phyloP scores from a whole-genome alignment of 2,797 vertebrate genomes.

The Chaenodraco wilsoni region DNA sequence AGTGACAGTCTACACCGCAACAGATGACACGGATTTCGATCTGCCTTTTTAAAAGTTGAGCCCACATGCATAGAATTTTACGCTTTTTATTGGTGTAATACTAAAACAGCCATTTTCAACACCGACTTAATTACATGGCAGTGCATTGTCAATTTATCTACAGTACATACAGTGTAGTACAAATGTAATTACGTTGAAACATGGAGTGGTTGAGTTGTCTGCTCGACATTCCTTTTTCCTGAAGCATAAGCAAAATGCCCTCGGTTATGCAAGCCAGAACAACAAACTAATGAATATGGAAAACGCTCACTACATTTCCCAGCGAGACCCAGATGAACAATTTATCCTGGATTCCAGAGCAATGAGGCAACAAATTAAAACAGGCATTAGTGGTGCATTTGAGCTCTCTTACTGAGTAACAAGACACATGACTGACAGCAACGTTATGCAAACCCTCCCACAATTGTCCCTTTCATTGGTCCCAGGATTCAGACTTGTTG shows the following conservation, averaged over 20 bases:
- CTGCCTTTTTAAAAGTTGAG: conserved; percentile 20
- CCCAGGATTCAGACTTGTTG: conserved; percentile 54
- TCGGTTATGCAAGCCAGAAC: conserved; percentile 37
- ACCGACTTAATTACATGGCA: conserved; percentile 14
- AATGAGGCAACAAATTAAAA: conserved; percentile 79
- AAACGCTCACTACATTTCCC: conserved; percentile 33
- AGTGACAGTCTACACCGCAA: conserved; percentile 28
- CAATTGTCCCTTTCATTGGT: conserved; percentile 77
- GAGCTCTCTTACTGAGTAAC: conserved; percentile 66
- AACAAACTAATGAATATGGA: conserved; percentile 51
- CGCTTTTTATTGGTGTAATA: neutral
- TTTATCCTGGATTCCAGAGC: conserved; percentile 72
- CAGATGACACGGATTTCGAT: conserved; percentile 21
- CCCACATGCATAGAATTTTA: neutral
- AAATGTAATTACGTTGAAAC: conserved; percentile 36
- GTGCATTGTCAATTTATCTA: neutral
- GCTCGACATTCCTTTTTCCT: conserved; percentile 24
- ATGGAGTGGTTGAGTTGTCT: neutral
- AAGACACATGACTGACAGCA: conserved; percentile 78
- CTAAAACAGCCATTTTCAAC: conserved; percentile 20
- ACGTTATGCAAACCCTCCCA: conserved; percentile 69
- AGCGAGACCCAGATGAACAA: conserved; percentile 46
- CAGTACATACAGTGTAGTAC: conserved; percentile 1
- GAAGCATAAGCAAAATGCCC: conserved; percentile 8
- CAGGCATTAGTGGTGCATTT: conserved; percentile 69